phyloP scores from a whole-genome alignment of 2,888 invertebrate genomes.

The Creontiades dilutus region DNA sequence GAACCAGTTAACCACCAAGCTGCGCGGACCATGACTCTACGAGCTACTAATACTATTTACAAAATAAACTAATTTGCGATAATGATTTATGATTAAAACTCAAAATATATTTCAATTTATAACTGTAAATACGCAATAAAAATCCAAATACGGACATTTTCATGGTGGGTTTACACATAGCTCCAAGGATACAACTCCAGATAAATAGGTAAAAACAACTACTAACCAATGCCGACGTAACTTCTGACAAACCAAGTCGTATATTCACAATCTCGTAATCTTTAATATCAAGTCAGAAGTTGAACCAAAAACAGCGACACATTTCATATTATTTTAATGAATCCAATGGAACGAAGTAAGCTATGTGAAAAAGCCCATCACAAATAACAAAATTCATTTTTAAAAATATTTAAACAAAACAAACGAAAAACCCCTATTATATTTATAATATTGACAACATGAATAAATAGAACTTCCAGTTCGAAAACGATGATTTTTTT shows the following conservation, averaged over 20 bases:
- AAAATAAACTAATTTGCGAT: not conserved
- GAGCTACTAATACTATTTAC: slow-evolving; percentile 1
- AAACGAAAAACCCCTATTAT: not conserved
- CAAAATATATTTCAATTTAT: not conserved
- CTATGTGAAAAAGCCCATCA: too few species aligned
- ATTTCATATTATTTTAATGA: too few species aligned
- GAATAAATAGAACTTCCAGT: not conserved
- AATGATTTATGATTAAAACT: not conserved
- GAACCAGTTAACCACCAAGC: not conserved
- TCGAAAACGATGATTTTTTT: not conserved
- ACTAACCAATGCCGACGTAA: too few species aligned
- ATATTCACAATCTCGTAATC: too few species aligned
- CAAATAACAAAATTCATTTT: not conserved
- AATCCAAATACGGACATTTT: too few species aligned
- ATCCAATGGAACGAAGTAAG: too few species aligned
- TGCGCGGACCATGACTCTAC: not conserved
- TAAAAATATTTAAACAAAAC: not conserved
- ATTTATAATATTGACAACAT: not conserved
- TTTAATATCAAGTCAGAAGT: too few species aligned
- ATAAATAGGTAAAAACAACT: too few species aligned
- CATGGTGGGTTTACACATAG: not conserved
- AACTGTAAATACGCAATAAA: not conserved
- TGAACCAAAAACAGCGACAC: too few species aligned
- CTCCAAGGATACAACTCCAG: not conserved
- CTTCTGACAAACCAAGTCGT: too few species aligned